Evolutionary conservation across 1,140 invertebrate species (phyloP).

Genomic region (Ericerus pela): DNA sequence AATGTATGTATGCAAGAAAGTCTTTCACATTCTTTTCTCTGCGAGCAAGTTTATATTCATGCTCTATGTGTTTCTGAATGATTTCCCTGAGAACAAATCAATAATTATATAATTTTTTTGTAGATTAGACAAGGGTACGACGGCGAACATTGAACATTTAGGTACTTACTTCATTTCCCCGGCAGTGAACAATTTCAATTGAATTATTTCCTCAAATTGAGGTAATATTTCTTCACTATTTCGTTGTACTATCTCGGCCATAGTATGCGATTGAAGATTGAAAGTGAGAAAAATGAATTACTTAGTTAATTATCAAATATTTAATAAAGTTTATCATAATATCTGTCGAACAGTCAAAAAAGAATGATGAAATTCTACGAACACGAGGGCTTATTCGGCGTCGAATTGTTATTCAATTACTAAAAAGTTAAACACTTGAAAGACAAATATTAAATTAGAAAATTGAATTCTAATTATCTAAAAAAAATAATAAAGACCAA

Average conservation of each 20-base stretch:
- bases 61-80: neutral
- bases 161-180: neutral
- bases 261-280: neutral
- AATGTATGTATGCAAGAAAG: neutral
- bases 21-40: neutral
- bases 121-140: neutral
- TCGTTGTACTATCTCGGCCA: neutral
- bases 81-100: neutral
- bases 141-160: neutral
- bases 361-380: too few species aligned
- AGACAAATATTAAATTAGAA: too few species aligned
- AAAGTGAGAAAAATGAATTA: neutral
- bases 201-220: conserved; percentile 3
- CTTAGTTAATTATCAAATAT: neutral
- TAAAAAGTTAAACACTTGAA: too few species aligned
- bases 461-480: too few species aligned
- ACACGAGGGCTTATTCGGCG: too few species aligned
- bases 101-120: neutral
- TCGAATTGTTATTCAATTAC: too few species aligned
- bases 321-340: too few species aligned
- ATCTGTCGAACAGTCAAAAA: too few species aligned
- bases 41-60: neutral
- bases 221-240: conserved; percentile 1
- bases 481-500: too few species aligned
- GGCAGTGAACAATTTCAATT: neutral